Base-by-base conservation (phyloP, 2,113 vertebrate species). In the Murina feae region DNA sequence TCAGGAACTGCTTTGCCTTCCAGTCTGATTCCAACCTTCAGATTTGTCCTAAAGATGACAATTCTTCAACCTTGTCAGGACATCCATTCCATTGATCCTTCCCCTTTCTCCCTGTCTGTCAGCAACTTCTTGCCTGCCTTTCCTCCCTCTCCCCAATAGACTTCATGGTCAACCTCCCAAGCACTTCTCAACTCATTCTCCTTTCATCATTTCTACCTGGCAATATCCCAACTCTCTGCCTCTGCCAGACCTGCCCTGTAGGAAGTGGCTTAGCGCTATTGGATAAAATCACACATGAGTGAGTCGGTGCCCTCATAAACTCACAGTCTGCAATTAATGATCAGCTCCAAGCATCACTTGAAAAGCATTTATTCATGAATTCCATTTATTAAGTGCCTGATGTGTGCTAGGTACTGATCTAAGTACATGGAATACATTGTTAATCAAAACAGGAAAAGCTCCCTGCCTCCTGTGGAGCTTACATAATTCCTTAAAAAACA, bases 331-430 rank as follows among this genome's bases (percentile, higher is more conserved):
- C 47, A 72, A 86, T 86, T 95, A 79, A 83, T 49, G 23, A 55
- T 74, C 37, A 81, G 47, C 37, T 68, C 32, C 39, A 6, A 42
- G 60, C 47, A 66, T 82, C 49, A 72, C 53, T 66, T 76, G 68
- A 68, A 91, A 90, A 87, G 16, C 35, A 58, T 66, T 85, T 93
- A 85, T 79, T 92, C 8, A 39, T 74, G 44, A n/a, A 49, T 91
- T 82, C 49, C 47, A 60, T 72, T 81, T 87, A 72, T 79, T 93
- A 92, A 55, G 37, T 89, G 66, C 37, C 44, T 58, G 10, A 37
- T 89, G 10, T 86, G 25, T 58, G 53, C 63, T 85, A 85, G 35
- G 25, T 49, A 91, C 23, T 89, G 7, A 72, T 89, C 32, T 81
- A 55, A 66, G 55, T 55, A 72, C 74, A 84, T 65, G 85, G 37